These are phyloP conservation scores for Conger conger DNA, from an alignment of 2,113 vertebrate genomes.

Conservation along the genomic window DNA sequence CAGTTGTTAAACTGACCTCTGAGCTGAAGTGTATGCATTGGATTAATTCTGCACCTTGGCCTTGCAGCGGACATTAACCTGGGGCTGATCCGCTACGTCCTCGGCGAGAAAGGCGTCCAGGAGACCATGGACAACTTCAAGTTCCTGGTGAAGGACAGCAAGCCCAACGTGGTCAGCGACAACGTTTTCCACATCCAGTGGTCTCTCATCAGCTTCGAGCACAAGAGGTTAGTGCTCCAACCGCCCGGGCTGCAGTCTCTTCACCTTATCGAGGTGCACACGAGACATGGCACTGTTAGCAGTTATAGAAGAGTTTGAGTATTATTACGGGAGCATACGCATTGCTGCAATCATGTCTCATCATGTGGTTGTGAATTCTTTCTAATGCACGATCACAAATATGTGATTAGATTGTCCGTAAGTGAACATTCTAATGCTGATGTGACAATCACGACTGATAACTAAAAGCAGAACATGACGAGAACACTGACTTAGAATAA, in stretches of 20 bases:
- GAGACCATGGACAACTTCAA: constrained; percentile 87
- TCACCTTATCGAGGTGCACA: not conserved
- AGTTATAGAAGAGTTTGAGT: not conserved
- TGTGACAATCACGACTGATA: too few species aligned
- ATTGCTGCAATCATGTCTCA: not conserved
- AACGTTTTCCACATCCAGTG: constrained; percentile 95
- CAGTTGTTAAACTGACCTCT: not conserved
- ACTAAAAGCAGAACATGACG: too few species aligned
- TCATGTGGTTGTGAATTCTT: not conserved
- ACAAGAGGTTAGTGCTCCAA: constrained; percentile 70
- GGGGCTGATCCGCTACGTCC: constrained; percentile 85
- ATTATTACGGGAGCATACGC: not conserved
- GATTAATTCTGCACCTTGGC: constrained; percentile 16
- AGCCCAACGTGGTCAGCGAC: constrained; percentile 83
- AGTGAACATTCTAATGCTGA: too few species aligned
- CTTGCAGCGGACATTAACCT: constrained; percentile 86
- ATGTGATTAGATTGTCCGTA: too few species aligned
- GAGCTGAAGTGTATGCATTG: not conserved
- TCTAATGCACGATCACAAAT: not conserved
- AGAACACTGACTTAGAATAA: too few species aligned
- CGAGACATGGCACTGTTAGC: not conserved
- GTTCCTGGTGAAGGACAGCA: constrained; percentile 93
- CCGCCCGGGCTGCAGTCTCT: not conserved
- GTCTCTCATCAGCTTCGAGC: constrained; percentile 91
- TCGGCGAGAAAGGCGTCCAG: constrained; percentile 74